phyloP scores from a whole-genome alignment of 2,113 vertebrate genomes.

The Struthidea cinerea region DNA sequence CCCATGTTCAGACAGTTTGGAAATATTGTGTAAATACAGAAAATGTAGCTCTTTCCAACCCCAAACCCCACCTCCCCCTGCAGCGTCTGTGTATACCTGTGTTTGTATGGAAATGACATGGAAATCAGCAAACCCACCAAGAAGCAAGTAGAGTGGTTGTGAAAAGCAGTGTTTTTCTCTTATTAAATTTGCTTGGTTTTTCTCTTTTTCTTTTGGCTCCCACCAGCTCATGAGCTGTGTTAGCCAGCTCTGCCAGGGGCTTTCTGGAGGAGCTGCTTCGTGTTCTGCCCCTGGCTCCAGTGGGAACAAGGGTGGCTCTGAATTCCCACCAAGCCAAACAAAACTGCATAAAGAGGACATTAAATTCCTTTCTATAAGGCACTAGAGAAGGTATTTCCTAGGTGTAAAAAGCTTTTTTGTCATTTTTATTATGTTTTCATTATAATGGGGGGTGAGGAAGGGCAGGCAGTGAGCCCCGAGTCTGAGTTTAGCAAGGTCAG shows the following conservation, averaged over 20 bases:
- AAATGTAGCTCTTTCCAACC: neutral
- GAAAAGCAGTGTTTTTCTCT: neutral
- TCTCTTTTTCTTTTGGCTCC: neutral
- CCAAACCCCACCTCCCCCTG: accelerated
- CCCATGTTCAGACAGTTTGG: neutral
- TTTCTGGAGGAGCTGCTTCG: accelerated
- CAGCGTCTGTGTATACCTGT: neutral
- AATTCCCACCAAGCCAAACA: neutral
- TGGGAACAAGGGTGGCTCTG: neutral
- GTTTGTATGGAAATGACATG: neutral
- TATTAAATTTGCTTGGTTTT: neutral
- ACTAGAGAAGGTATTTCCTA: neutral
- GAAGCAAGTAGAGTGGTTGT: neutral
- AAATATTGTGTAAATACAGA: neutral
- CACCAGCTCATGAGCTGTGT: neutral
- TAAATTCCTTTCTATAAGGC: neutral
- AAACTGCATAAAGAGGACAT: neutral
- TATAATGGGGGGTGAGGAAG: neutral
- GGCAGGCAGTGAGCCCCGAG: neutral
- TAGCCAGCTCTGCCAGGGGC: neutral
- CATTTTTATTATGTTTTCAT: neutral
- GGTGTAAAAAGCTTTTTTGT: neutral
- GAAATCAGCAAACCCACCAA: neutral
- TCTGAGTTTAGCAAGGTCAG: neutral
- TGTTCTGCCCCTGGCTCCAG: neutral